phyloP scores from a whole-genome alignment of 2,797 vertebrate genomes.

The Pteronotus mesoamericanus region DNA sequence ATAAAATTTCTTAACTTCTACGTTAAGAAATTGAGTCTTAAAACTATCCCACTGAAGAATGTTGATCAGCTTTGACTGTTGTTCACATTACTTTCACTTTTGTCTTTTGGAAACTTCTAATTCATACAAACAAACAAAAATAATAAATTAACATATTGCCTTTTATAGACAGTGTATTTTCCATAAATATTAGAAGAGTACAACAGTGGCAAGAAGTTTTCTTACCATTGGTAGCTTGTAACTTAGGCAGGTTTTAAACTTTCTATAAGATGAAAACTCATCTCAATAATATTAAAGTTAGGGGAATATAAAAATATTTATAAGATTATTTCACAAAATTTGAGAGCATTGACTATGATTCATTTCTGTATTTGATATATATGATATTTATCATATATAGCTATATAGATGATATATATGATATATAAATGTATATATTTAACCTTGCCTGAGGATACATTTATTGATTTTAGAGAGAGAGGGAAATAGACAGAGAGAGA shows the following conservation, averaged over 20 bases:
- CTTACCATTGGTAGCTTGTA: not conserved
- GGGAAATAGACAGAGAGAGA: not conserved
- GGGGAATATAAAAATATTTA: not conserved
- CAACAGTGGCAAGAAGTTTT: not conserved
- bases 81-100: not conserved
- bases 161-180: not conserved
- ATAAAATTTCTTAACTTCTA: not conserved
- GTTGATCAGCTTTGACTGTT: not conserved
- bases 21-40: not conserved
- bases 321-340: not conserved
- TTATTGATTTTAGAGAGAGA: not conserved
- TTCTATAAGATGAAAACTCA: not conserved
- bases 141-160: not conserved
- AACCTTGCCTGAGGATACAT: not conserved
- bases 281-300: not conserved
- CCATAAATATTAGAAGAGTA: not conserved
- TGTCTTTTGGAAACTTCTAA: not conserved
- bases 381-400: not conserved
- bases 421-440: no score
- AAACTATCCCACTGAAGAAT: not conserved
- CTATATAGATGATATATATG: no score
- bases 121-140: not conserved
- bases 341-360: not conserved
- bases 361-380: not conserved
- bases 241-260: not conserved